Evolutionary conservation across 2,113 vertebrate species (phyloP).

Genomic region (Ctenomys sociabilis): DNA sequence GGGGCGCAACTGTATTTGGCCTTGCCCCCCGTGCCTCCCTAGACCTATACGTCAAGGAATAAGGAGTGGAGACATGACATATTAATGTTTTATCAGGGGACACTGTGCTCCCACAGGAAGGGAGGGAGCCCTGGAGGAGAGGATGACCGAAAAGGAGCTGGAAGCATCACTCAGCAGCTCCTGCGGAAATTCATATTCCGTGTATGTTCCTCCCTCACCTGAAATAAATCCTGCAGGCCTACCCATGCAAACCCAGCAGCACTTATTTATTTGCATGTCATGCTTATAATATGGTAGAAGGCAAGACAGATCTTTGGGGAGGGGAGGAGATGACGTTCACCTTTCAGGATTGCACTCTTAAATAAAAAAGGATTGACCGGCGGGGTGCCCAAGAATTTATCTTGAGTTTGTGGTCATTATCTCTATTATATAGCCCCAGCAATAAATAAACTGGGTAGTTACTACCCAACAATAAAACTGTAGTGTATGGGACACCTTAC

Average conservation of each 20-base stretch:
- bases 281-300: conserved; percentile 84
- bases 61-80: conserved; percentile 77
- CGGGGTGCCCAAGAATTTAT: conserved; percentile 83
- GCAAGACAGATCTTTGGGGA: conserved; percentile 83
- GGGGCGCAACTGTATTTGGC: conserved; percentile 61
- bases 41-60: conserved; percentile 76
- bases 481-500: conserved; percentile 85
- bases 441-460: conserved; percentile 85
- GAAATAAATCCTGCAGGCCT: conserved; percentile 80
- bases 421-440: conserved; percentile 85
- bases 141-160: conserved; percentile 15
- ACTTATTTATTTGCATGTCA: conserved; percentile 85
- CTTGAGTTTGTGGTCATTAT: conserved; percentile 87
- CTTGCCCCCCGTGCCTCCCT: conserved; percentile 46
- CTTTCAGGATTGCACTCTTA: conserved; percentile 82
- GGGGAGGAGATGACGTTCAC: conserved; percentile 81
- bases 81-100: conserved; percentile 73
- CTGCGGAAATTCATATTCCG: conserved; percentile 74
- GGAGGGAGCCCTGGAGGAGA: conserved; percentile 45
- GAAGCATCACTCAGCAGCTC: conserved; percentile 25
- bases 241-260: conserved; percentile 69
- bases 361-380: conserved; percentile 87
- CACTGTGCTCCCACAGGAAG: conserved; percentile 55
- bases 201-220: conserved; percentile 72
- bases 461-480: conserved; percentile 84